Percentiles rank a stretch among this genome's conserved stretches.
phyloP scores from a whole-genome alignment of 2,113 vertebrate species.

The Psammodynastes pulverulentus region DNA sequence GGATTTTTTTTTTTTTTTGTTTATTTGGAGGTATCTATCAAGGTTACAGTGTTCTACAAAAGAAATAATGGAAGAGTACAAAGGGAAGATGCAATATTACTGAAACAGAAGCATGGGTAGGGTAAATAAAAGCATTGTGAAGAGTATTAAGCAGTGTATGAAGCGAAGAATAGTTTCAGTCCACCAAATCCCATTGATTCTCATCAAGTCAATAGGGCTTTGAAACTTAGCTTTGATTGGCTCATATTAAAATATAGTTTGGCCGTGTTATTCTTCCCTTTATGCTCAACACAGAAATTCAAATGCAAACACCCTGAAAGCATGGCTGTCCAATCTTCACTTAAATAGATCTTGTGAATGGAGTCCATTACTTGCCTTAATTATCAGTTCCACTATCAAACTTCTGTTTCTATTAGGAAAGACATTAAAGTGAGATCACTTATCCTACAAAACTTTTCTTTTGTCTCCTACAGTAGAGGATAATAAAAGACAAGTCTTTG shows the following conservation, averaged over 20 bases:
- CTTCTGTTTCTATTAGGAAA: not conserved
- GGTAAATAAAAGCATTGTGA: constrained; percentile 38
- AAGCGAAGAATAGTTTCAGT: constrained; percentile 36
- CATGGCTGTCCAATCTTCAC: not conserved
- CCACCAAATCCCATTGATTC: not conserved
- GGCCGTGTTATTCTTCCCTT: constrained; percentile 62
- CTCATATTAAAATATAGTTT: not conserved
- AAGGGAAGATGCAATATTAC: not conserved
- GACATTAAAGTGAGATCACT: not conserved
- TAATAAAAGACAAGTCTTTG: not conserved
- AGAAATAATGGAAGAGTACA: not conserved
- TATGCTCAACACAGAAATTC: constrained; percentile 51
- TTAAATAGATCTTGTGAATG: not conserved
- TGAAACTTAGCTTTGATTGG: not conserved
- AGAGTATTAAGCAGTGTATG: constrained; percentile 56
- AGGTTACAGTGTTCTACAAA: not conserved
- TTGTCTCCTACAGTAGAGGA: not conserved
- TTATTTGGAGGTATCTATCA: not conserved
- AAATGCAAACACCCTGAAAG: not conserved
- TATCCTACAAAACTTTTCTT: not conserved
- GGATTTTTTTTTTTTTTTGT: not conserved
- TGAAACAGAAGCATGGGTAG: constrained; percentile 48
- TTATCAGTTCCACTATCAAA: not conserved
- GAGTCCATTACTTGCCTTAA: not conserved
- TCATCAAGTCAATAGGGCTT: not conserved